Percentiles rank a stretch among this genome's conserved stretches.
These are phyloP conservation scores for Sander vitreus DNA, from an alignment of 2,113 vertebrate genomes.

Conservation along the genomic window DNA sequence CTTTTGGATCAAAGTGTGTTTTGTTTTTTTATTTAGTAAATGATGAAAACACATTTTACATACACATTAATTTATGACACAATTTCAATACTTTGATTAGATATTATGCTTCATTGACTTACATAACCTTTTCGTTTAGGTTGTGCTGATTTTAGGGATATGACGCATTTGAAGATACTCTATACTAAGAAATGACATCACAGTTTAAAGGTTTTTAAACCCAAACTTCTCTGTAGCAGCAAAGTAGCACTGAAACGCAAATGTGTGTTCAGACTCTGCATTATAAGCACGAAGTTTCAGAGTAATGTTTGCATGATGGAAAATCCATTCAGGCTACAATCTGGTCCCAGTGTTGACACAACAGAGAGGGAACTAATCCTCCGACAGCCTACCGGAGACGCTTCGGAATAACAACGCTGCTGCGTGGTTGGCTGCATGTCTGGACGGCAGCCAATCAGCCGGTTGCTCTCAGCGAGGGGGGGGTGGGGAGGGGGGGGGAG, in stretches of 20 bases:
- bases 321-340: slow-evolving; percentile 45
- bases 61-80: too few relatives aligned
- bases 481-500: neutral
- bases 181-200: too few relatives aligned
- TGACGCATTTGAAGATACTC: too few relatives aligned
- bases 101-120: too few relatives aligned
- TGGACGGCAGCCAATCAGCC: slow-evolving; percentile 48
- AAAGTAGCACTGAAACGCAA: neutral
- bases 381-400: slow-evolving; percentile 7
- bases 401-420: slow-evolving; percentile 14
- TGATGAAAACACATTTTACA: too few relatives aligned
- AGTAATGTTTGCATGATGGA: slow-evolving; percentile 29
- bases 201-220: neutral
- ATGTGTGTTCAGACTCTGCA: neutral
- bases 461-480: neutral
- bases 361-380: slow-evolving; percentile 50
- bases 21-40: too few relatives aligned
- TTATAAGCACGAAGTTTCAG: slow-evolving; percentile 1
- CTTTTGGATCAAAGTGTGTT: too few relatives aligned
- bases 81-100: too few relatives aligned
- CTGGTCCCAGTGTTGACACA: slow-evolving; percentile 48
- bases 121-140: too few relatives aligned
- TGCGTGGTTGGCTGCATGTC: slow-evolving; percentile 40
- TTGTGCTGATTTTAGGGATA: too few relatives aligned
- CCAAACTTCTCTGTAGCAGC: neutral